These are phyloP conservation scores for Parazoanthus atlanticus DNA, from an alignment of 92 coral and sea anemone species.

Conservation along the genomic window DNA sequence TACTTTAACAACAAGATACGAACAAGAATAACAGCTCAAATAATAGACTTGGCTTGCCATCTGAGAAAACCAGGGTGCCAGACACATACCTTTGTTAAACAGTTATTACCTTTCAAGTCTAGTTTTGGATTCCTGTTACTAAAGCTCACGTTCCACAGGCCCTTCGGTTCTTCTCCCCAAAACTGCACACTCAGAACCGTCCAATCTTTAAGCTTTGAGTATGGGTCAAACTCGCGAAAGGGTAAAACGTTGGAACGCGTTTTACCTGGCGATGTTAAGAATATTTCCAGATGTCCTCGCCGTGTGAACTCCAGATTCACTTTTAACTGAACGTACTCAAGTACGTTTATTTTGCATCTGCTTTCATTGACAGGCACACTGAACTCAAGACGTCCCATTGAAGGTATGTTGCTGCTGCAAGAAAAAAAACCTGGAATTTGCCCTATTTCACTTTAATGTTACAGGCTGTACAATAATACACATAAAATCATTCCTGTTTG, in stretches of 20 bases:
- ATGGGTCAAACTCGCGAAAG: conserved; percentile 44
- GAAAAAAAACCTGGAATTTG: background rate
- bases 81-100: too few species aligned
- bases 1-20: too few species aligned
- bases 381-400: background rate
- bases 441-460: too few species aligned
- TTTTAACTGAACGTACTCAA: conserved; percentile 63
- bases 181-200: conserved; percentile 54
- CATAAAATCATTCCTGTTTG: too few species aligned
- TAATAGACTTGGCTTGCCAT: too few species aligned
- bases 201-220: conserved; percentile 40
- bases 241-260: conserved; percentile 56
- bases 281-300: conserved; percentile 58
- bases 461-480: too few species aligned
- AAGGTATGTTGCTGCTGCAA: background rate
- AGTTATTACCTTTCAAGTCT: background rate
- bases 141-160: background rate
- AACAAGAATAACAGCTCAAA: too few species aligned
- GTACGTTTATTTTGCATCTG: conserved; percentile 29
- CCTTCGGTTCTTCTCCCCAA: conserved; percentile 66
- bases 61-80: too few species aligned
- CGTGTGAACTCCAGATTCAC: conserved; percentile 34
- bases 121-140: background rate
- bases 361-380: background rate
- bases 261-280: conserved; percentile 44